Percentiles rank a stretch among this genome's conserved stretches.
Evolutionary conservation across 2,113 vertebrate species (phyloP).

Genomic region (Rhinolophus ferrumequinum): DNA sequence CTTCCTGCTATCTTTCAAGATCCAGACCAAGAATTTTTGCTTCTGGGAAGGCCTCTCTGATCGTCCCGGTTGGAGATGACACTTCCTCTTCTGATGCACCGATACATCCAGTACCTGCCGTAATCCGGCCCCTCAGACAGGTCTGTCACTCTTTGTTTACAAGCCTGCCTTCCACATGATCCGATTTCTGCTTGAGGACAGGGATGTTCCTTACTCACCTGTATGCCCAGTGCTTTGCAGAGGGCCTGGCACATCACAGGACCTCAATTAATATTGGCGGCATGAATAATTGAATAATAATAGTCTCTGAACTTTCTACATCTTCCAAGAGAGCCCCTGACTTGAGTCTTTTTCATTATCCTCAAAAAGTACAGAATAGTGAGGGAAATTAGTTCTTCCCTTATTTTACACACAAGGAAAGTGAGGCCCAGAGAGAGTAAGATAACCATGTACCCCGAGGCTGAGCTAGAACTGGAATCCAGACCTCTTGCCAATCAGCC

Average conservation of each 20-base stretch:
- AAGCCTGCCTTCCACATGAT: neutral
- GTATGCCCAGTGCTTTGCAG: neutral
- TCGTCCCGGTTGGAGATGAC: neutral
- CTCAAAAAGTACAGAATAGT: neutral
- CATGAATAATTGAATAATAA: neutral
- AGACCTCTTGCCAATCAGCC: neutral
- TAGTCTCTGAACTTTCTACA: neutral
- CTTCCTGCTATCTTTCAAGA: neutral
- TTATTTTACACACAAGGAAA: neutral
- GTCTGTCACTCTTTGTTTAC: neutral
- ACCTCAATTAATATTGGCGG: neutral
- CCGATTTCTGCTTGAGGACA: neutral
- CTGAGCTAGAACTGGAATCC: neutral
- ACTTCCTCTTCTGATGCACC: neutral
- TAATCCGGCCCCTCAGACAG: neutral
- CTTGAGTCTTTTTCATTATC: neutral
- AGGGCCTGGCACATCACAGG: neutral
- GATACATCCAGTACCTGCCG: neutral
- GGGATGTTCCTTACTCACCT: neutral
- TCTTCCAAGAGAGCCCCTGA: neutral
- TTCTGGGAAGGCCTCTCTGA: constrained; percentile 18
- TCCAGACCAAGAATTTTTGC: neutral
- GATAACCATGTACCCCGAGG: neutral
- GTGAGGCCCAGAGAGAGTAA: neutral
- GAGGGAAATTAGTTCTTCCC: neutral